phyloP scores from a whole-genome alignment of 2,797 vertebrate genomes.

The Cygnus olor region DNA sequence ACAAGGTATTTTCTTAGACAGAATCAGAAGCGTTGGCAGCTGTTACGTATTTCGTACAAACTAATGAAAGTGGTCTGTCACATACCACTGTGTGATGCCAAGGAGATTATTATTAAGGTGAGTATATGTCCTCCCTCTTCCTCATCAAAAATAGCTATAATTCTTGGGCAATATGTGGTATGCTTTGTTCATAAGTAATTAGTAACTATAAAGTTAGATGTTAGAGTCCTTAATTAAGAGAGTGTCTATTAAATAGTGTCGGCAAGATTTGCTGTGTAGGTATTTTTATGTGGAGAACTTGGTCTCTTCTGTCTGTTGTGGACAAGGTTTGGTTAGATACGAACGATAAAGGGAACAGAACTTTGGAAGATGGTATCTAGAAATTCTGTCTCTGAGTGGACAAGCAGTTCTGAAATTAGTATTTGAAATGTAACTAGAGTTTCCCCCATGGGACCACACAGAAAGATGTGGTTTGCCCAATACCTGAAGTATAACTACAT shows the following conservation, averaged over 20 bases:
- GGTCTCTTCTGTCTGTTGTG: background rate
- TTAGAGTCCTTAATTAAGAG: background rate
- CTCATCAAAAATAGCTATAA: background rate
- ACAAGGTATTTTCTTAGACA: background rate
- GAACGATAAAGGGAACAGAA: background rate
- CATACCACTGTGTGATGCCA: background rate
- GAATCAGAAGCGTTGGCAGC: background rate
- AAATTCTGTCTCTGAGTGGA: background rate
- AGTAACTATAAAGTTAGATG: background rate
- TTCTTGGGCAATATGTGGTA: background rate
- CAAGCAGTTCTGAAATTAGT: background rate
- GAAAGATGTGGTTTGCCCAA: background rate
- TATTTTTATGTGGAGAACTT: background rate
- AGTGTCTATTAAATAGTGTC: background rate
- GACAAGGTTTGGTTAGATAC: background rate
- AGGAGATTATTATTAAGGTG: background rate
- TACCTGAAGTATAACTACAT: background rate
- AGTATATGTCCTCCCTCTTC: background rate
- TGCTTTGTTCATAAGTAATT: background rate
- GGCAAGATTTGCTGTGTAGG: background rate
- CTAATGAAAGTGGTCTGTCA: background rate
- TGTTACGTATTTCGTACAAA: background rate
- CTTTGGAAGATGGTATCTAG: background rate
- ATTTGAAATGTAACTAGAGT: background rate
- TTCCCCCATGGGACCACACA: background rate